A percentile compares a stretch with the other conserved stretches of the same genome.
phyloP scores from a whole-genome alignment of 2,797 vertebrate genomes.

The Gymnothorax reevesii region DNA sequence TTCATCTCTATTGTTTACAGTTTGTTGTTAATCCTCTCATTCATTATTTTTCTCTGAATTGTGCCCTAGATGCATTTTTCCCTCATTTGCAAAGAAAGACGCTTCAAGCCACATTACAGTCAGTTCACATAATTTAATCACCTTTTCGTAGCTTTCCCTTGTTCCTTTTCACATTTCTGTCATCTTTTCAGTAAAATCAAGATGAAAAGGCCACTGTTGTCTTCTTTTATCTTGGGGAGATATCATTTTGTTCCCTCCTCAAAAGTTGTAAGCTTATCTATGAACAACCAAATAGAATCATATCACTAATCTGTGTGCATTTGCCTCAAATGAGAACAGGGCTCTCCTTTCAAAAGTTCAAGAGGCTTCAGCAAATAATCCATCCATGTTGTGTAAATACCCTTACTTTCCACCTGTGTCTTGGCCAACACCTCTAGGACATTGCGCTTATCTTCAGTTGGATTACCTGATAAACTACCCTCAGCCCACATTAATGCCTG shows the following conservation, averaged over 20 bases:
- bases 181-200: not conserved
- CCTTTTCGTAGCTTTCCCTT: slow-evolving; percentile 9
- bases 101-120: not conserved
- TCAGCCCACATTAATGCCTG: slow-evolving; percentile 66
- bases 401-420: slow-evolving; percentile 53
- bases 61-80: not conserved
- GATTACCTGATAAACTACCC: slow-evolving; percentile 39
- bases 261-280: slow-evolving; percentile 27
- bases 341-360: slow-evolving; percentile 62
- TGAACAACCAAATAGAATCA: slow-evolving; percentile 53
- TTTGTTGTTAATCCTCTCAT: too few relatives aligned
- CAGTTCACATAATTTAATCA: slow-evolving; percentile 27
- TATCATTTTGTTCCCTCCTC: slow-evolving; percentile 27
- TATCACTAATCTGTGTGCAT: slow-evolving; percentile 47
- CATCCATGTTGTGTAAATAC: slow-evolving; percentile 63
- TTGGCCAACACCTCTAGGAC: slow-evolving; percentile 57
- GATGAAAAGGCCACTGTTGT: slow-evolving; percentile 23
- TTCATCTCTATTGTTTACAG: slow-evolving; percentile 52
- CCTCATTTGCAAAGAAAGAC: not conserved
- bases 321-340: slow-evolving; percentile 48
- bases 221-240: slow-evolving; percentile 16
- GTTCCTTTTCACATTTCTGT: slow-evolving; percentile 11
- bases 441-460: slow-evolving; percentile 25
- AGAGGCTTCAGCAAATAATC: slow-evolving; percentile 48
- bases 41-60: too few relatives aligned